phyloP scores from a whole-genome alignment of 1,140 invertebrate species.

The Brachionus angularis region DNA sequence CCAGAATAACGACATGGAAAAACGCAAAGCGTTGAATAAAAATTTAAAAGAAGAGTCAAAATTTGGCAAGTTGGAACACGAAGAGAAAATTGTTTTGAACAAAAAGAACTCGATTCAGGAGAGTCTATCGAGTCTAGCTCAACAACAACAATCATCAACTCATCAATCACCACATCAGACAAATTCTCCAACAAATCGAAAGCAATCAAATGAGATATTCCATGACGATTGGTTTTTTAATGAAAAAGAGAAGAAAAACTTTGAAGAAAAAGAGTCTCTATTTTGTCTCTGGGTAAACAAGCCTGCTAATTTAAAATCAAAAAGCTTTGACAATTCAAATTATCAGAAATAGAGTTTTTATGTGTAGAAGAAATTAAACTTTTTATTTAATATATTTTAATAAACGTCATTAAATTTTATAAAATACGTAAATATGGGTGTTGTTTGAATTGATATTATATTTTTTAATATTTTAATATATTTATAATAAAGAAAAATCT shows the following conservation, averaged over 20 bases:
- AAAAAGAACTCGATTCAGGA: not conserved
- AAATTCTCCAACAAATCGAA: not conserved
- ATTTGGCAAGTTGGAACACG: constrained; percentile 9
- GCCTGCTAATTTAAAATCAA: constrained; percentile 32
- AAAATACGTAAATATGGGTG: no score
- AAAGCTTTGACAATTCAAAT: constrained; percentile 10
- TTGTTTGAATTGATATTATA: no score
- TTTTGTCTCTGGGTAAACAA: no score
- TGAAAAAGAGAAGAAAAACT: not conserved
- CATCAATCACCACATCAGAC: not conserved
- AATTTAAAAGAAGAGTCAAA: constrained; percentile 19
- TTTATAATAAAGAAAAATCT: no score
- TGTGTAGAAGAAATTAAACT: no score
- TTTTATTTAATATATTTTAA: no score
- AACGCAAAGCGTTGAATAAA: not conserved
- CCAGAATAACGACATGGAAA: constrained; percentile 7
- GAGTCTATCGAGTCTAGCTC: not conserved
- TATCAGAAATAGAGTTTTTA: not conserved
- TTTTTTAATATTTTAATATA: no score
- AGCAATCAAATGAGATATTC: not conserved
- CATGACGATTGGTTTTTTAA: constrained; percentile 38
- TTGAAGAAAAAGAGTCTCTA: constrained; percentile 4
- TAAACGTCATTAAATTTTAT: no score
- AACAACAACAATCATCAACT: not conserved
- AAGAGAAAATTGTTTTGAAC: no score